A percentile compares a stretch with the other conserved stretches of the same genome.
Conservation (phyloP, 2,888 invertebrate species). For the Lacanobia wlatinum region DNA sequence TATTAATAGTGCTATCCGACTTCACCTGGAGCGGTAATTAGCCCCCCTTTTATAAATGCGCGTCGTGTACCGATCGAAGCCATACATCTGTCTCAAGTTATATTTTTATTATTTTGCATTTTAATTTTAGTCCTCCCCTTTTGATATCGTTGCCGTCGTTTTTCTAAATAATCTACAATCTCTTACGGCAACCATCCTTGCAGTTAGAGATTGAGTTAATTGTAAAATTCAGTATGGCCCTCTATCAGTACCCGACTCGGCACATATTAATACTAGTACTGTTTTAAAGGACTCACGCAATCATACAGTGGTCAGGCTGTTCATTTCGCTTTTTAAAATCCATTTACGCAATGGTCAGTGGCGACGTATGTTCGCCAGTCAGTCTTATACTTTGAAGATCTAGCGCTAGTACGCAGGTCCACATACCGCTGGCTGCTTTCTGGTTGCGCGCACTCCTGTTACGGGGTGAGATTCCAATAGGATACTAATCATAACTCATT, state of each 20-base stretch:
- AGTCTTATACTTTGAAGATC: constrained; percentile 5
- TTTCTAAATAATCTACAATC: constrained; percentile 18
- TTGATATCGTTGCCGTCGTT: constrained; percentile 9
- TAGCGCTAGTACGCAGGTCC: constrained; percentile 28
- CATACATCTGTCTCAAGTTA: constrained; percentile 18
- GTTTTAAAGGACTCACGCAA: constrained; percentile 46
- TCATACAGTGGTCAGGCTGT: constrained; percentile 30
- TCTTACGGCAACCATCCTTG: constrained; percentile 48
- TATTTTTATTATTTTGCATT: constrained; percentile 5
- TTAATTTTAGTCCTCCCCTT: background rate
- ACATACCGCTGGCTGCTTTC: constrained; percentile 34
- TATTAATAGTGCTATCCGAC: constrained; percentile 60
- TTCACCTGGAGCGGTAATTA: constrained; percentile 63
- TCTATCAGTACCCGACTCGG: constrained; percentile 40
- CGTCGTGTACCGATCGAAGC: constrained; percentile 50
- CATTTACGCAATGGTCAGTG: background rate
- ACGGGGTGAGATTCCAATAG: constrained; percentile 53
- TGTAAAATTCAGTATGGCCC: constrained; percentile 31
- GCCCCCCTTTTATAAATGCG: constrained; percentile 54
- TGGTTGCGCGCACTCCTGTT: constrained; percentile 44
- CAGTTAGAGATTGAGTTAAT: constrained; percentile 44
- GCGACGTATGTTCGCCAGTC: too few relatives aligned
- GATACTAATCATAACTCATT: constrained; percentile 45
- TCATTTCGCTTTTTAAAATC: constrained; percentile 16
- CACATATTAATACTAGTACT: constrained; percentile 45